Base-by-base conservation (phyloP, 2,888 invertebrate species). In the Phymatocera aterrima region DNA sequence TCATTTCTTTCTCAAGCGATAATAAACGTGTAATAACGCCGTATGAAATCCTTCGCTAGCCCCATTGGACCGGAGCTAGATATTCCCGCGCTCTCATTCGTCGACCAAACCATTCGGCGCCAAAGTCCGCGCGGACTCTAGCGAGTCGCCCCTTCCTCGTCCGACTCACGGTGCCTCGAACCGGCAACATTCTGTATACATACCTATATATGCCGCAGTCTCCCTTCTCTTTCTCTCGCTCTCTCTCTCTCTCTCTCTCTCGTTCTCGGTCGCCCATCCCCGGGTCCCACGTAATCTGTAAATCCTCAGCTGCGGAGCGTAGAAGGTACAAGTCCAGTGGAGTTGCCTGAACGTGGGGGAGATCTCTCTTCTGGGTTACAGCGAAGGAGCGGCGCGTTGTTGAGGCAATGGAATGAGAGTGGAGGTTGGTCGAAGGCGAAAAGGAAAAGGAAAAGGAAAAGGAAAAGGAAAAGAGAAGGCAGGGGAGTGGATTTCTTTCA, bases 291-390 rank as follows among this genome's bases (percentile, higher is more conserved):
- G 89, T 90, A 90, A 90, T 90, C 90, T 90, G 90, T 90, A 90
- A 90, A 90, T 90, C 90, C 90, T 88, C 88, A 86, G 87, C 85
- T 86, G 87, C 86, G 85, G 84, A 75, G 75, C 75, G 60, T 57
- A 84, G 85, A 86, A 87, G 86, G 86, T 85, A 87, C 86, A 89
- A 90, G 90, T 89, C 88, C 88, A 85, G 88, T 87, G 88, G 57
- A 90, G 89, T 90, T 89, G 88, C 87, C 87, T 84, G 85, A 87
- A 86, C 86, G 87, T 85, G 46, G 75, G 54, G 79, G 78, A 81
- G 82, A 65, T 77, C 21, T 75, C 75, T 75, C 57, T 75, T 75
- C 75, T 75, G 80, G 78, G 75, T 78, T 78, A 78, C 78, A 51
- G 54, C 77, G 78, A 80, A 80, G 79, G 77, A 78, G 80, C 78